Evolutionary conservation across 2,888 invertebrate species (phyloP), one percentile per base, ranked within the genome.

Genomic region (Poecilobothrus nobilitatus): DNA sequence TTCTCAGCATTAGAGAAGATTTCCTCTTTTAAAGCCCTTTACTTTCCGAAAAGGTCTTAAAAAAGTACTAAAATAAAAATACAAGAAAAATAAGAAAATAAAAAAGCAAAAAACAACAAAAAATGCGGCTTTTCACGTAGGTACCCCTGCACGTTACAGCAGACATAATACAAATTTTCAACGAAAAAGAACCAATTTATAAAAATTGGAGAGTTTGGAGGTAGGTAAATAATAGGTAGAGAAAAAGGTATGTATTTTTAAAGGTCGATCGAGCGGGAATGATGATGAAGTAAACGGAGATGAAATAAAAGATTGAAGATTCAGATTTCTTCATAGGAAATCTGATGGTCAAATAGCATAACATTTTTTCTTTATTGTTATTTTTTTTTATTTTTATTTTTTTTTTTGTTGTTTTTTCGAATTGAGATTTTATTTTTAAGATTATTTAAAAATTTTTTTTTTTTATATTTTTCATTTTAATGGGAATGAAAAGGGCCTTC

Each of bases 1-100:
- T 53, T 53, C 53, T 53, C 53, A 53, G 53, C 53, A 53, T 53
- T 53, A 53, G n/a, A 53, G 53, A 15, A 53, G 53, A 53, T 53
- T 53, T 53, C 53, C 53, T 53, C 53, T 53, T 53, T 53, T 18
- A 69, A 67, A 66, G 68, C 71, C 67, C 65, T 64, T 68, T 66
- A 68, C n/a, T 9, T 53, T 53, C 53, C 53, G 22, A 20, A 33
- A 41, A 66, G 62, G 33, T 66, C 22, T 53, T 66, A 65, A 65
- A 37, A 65, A 66, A 66, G 12, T 37, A 41, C 33, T 27, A 27
- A 27, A 27, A 37, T 34, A 65, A 34, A 10, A 37, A n/a, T 12
- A 65, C 5, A 65, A 65, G 8, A 22, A 66, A 33, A 66, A 66
- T 4, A 66, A 34, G 2, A 66, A 66, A 44, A 44, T 18, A 66